Conservation (phyloP, 1,140 invertebrate species). For the Eupeodes corollae region DNA sequence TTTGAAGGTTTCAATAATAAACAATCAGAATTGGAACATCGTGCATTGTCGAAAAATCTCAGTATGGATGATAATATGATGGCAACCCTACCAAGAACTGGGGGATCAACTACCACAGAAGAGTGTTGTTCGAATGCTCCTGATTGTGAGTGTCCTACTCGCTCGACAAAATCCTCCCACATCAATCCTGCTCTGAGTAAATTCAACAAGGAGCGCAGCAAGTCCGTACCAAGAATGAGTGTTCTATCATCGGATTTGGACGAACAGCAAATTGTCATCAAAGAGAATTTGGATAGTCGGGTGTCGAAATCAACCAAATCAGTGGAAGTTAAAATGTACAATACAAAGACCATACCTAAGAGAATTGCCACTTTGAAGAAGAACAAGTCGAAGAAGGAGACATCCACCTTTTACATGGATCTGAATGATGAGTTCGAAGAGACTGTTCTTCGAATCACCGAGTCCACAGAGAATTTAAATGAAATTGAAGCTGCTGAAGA, state of each 20-base stretch:
- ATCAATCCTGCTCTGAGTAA: not conserved
- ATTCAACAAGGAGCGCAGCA: conserved; percentile 27
- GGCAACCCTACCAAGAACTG: conserved; percentile 12
- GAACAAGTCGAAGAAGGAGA: conserved; percentile 44
- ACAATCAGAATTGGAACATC: conserved; percentile 3
- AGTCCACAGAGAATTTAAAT: conserved; percentile 48
- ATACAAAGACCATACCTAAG: conserved; percentile 52
- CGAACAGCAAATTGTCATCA: conserved; percentile 16
- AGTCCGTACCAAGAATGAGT: conserved; percentile 30
- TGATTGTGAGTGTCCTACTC: not conserved
- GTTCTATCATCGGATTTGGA: conserved; percentile 17
- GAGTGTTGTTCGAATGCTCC: conserved; percentile 11
- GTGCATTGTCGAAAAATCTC: conserved; percentile 11
- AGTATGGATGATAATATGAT: conserved; percentile 26
- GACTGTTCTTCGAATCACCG: conserved; percentile 48
- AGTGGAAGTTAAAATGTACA: conserved; percentile 48
- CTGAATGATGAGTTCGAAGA: conserved; percentile 44
- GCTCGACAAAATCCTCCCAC: not conserved
- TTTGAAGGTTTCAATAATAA: conserved; percentile 32
- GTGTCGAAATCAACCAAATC: conserved; percentile 25
- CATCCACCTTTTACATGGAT: conserved; percentile 54
- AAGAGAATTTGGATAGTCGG: conserved; percentile 24
- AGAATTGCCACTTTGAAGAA: conserved; percentile 54
- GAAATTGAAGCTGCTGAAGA: conserved; percentile 15
- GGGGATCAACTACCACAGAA: conserved; percentile 10